phyloP scores from a whole-genome alignment of 2,888 invertebrate species.

The Pseudococcus jackbeardsleyi region DNA sequence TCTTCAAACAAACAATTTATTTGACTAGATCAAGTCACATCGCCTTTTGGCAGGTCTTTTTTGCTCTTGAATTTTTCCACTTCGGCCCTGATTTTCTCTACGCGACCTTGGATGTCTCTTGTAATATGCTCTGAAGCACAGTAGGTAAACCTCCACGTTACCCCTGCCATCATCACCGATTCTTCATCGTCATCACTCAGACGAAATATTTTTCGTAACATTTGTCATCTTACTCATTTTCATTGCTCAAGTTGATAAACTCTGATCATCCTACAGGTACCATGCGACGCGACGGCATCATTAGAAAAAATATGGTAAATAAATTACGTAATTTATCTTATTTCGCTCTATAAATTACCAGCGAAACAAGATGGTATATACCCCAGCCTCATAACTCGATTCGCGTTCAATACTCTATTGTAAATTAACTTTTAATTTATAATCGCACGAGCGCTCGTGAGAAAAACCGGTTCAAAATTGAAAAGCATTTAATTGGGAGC shows the following conservation, averaged over 20 bases:
- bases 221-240: background rate
- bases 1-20: too few species aligned
- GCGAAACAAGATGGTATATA: conserved; percentile 40
- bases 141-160: too few species aligned
- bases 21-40: too few species aligned
- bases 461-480: conserved; percentile 60
- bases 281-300: background rate
- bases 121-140: too few species aligned
- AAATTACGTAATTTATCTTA: conserved; percentile 59
- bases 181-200: too few species aligned
- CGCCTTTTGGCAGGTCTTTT: too few species aligned
- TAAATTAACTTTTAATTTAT: conserved; percentile 61
- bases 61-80: too few species aligned
- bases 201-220: background rate
- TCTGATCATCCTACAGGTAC: background rate
- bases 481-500: conserved; percentile 61
- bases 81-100: too few species aligned
- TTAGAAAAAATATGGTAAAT: conserved; percentile 53
- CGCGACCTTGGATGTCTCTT: too few species aligned
- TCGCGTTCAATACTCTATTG: conserved; percentile 56
- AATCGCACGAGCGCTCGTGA: conserved; percentile 58
- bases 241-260: background rate
- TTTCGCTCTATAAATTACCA: conserved; percentile 54
- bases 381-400: conserved; percentile 40
- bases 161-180: too few species aligned